phyloP scores from a whole-genome alignment of 2,888 invertebrate species.

The Sphecodes monilicornis region DNA sequence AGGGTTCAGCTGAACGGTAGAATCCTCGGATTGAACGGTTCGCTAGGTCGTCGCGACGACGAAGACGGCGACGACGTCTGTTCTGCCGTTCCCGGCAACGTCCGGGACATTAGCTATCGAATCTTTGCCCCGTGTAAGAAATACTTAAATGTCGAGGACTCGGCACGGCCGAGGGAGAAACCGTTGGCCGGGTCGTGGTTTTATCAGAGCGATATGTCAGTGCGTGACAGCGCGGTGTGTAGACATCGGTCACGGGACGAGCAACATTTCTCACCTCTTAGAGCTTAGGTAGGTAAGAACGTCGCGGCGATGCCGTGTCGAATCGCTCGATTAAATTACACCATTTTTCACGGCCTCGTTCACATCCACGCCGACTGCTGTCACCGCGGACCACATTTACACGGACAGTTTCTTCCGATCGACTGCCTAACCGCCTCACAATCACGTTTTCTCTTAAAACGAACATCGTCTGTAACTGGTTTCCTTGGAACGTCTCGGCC shows the following conservation, averaged over 20 bases:
- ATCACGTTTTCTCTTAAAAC: not conserved
- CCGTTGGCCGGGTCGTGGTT: conserved; percentile 76
- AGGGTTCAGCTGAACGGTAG: conserved; percentile 39
- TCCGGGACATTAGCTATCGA: conserved; percentile 72
- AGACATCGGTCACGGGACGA: conserved; percentile 81
- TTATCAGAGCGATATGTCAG: conserved; percentile 83
- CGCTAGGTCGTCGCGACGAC: conserved; percentile 39
- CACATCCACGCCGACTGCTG: conserved; percentile 33
- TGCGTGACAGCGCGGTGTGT: conserved; percentile 79
- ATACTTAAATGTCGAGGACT: conserved; percentile 73
- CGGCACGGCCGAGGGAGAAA: conserved; percentile 67
- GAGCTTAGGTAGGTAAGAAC: conserved; percentile 70
- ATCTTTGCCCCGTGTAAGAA: conserved; percentile 70
- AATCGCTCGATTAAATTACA: conserved; percentile 79
- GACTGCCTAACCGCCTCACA: conserved; percentile 37
- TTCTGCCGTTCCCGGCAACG: conserved; percentile 44
- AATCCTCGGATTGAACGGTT: conserved; percentile 33
- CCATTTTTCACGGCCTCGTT: conserved; percentile 75
- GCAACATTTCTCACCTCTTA: conserved; percentile 80
- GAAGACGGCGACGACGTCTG: conserved; percentile 16
- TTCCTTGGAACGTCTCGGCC: not conserved
- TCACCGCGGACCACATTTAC: conserved; percentile 12
- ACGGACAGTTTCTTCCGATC: conserved; percentile 47
- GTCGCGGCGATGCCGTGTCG: conserved; percentile 69
- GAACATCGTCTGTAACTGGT: not conserved